Evolutionary conservation across 1,140 invertebrate species (phyloP).

Genomic region (Colletes gigas): DNA sequence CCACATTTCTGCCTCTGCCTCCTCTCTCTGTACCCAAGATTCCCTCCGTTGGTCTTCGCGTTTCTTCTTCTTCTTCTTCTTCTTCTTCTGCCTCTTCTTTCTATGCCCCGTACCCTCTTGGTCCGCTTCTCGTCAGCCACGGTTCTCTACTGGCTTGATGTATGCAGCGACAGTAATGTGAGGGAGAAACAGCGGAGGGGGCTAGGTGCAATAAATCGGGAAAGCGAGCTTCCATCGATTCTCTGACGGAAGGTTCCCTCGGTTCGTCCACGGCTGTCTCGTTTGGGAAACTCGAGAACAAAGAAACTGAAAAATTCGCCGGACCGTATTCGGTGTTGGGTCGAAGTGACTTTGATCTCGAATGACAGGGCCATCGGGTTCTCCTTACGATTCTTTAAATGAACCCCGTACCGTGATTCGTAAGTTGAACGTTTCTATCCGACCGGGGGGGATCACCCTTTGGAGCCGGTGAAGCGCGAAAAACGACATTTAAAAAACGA

Average conservation of each 20-base stretch:
- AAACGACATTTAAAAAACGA: too few species aligned
- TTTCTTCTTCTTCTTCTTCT: slow-evolving; percentile 38
- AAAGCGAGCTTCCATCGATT: neutral
- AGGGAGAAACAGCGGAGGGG: too few species aligned
- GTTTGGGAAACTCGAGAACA: neutral
- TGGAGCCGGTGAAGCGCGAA: too few species aligned
- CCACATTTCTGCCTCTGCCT: slow-evolving; percentile 77
- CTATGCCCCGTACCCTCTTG: slow-evolving; percentile 22
- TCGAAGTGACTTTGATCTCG: too few species aligned
- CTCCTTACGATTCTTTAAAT: too few species aligned
- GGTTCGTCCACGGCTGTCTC: neutral
- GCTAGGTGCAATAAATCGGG: slow-evolving; percentile 10
- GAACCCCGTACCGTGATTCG: too few species aligned
- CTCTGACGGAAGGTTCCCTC: neutral
- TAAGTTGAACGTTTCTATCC: too few species aligned
- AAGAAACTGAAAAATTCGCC: too few species aligned
- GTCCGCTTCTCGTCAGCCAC: slow-evolving; percentile 25
- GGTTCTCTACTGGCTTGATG: slow-evolving; percentile 9
- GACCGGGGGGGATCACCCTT: too few species aligned
- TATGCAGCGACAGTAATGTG: slow-evolving; percentile 35
- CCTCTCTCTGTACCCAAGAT: slow-evolving; percentile 26
- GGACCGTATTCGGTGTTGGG: too few species aligned
- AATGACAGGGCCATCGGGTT: neutral
- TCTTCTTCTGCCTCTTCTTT: slow-evolving; percentile 38
- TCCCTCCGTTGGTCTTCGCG: slow-evolving; percentile 26